These are phyloP conservation scores for Recurvirostra avosetta DNA, from an alignment of 2,113 vertebrate genomes.

Conservation along the genomic window DNA sequence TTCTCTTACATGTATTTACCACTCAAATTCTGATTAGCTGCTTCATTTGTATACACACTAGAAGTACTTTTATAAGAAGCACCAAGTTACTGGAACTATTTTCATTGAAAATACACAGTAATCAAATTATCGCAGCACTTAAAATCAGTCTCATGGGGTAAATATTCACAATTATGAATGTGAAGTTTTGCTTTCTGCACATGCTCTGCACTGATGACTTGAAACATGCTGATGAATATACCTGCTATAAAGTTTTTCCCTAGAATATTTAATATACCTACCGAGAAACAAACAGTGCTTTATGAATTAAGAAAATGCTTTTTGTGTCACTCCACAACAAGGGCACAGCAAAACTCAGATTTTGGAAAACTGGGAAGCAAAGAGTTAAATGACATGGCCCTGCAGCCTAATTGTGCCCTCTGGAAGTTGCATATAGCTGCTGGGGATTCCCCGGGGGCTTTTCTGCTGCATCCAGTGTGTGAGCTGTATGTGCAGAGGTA, in stretches of 20 bases:
- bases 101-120: background rate
- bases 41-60: background rate
- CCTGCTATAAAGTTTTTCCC: background rate
- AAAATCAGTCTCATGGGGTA: slow-evolving; percentile 20
- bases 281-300: background rate
- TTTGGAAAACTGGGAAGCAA: background rate
- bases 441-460: background rate
- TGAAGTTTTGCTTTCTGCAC: background rate
- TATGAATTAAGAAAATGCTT: background rate
- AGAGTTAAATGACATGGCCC: background rate
- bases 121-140: slow-evolving; percentile 32
- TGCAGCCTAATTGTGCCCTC: background rate
- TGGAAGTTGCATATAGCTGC: background rate
- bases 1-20: background rate
- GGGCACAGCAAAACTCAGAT: background rate
- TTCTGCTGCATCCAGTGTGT: background rate
- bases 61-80: background rate
- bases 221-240: background rate
- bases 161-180: background rate
- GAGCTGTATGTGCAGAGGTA: background rate
- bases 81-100: background rate
- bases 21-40: slow-evolving; percentile 1
- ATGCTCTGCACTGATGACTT: background rate
- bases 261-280: background rate
- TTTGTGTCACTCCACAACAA: background rate